A percentile compares a stretch with the other conserved stretches of the same genome.
phyloP scores from a whole-genome alignment of 2,797 vertebrate genomes.

The Sebastolobus altivelis region DNA sequence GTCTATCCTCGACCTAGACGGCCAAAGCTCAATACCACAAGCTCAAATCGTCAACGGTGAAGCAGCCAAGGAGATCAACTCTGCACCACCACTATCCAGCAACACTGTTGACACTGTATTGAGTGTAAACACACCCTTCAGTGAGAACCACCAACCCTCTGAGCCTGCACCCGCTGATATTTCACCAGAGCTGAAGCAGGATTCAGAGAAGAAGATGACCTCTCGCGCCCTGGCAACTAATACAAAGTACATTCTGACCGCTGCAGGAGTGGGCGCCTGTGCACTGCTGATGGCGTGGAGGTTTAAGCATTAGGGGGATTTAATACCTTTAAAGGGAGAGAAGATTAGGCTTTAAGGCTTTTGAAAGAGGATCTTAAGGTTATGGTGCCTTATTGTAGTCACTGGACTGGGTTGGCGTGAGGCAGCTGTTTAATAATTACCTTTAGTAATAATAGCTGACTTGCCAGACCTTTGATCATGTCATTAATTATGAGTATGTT shows the following conservation, averaged over 20 bases:
- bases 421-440: constrained; percentile 67
- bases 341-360: constrained; percentile 45
- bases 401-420: constrained; percentile 19
- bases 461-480: constrained; percentile 58
- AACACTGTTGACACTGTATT: not conserved
- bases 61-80: constrained; percentile 24
- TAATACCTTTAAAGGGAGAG: constrained; percentile 42
- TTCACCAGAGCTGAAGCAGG: constrained; percentile 11
- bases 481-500: constrained; percentile 26
- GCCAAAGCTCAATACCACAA: constrained; percentile 42
- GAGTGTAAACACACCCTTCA: not conserved
- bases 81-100: not conserved
- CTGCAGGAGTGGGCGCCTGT: constrained; percentile 68
- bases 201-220: constrained; percentile 15
- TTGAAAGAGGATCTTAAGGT: constrained; percentile 35
- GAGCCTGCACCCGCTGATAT: constrained; percentile 14
- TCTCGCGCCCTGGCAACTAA: not conserved
- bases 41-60: constrained; percentile 49
- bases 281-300: constrained; percentile 78
- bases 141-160: constrained; percentile 12
- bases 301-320: constrained; percentile 71
- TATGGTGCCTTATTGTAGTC: constrained; percentile 63
- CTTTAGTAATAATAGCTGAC: constrained; percentile 46
- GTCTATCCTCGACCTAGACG: constrained; percentile 71
- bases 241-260: constrained; percentile 66